phyloP scores from a whole-genome alignment of 2,113 vertebrate species.

The Pseudois nayaur region DNA sequence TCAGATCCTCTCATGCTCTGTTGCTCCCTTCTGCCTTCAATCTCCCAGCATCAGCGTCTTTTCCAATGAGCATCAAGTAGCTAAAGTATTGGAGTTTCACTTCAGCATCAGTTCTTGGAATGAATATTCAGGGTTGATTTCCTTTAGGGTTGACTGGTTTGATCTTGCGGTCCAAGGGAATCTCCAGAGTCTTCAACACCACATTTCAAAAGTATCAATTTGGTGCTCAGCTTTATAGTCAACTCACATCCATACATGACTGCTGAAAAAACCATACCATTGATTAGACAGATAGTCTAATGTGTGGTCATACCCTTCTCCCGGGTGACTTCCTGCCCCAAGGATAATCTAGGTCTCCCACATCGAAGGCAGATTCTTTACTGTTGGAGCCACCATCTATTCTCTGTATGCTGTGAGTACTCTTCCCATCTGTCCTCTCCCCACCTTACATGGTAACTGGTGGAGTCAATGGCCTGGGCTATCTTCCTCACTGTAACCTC shows the following conservation, averaged over 20 bases:
- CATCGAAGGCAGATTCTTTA: neutral
- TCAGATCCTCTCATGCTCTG: neutral
- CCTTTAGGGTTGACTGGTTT: neutral
- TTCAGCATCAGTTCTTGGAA: neutral
- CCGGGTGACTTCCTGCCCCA: neutral
- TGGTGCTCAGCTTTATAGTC: neutral
- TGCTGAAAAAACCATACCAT: neutral
- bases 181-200: neutral
- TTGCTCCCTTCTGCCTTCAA: neutral
- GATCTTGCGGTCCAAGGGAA: neutral
- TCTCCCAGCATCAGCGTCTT: neutral
- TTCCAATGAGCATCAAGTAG: neutral
- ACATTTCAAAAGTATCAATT: neutral
- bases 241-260: neutral
- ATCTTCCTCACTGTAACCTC: neutral
- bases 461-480: neutral
- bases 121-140: neutral
- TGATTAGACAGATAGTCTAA: accelerated
- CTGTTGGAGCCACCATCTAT: neutral
- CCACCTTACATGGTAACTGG: neutral
- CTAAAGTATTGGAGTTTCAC: neutral
- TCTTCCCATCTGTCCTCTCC: neutral
- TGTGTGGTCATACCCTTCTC: neutral
- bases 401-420: neutral
- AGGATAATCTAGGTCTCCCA: neutral